Evolutionary conservation across 1,140 invertebrate genomes (phyloP).

Genomic region (Drosophila lowei): DNA sequence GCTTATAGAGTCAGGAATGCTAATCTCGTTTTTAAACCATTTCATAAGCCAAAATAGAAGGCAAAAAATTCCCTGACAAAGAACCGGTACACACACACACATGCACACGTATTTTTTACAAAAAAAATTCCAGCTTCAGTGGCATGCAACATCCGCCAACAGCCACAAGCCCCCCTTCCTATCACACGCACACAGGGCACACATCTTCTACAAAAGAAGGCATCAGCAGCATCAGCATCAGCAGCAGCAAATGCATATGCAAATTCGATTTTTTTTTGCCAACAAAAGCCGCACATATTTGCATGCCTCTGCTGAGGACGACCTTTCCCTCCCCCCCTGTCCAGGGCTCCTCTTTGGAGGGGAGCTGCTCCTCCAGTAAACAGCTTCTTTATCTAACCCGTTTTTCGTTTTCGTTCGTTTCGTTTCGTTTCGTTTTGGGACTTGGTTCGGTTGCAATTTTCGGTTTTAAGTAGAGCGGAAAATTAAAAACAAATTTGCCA

Average conservation of each 20-base stretch:
- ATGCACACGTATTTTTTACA: background rate
- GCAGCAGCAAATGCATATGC: constrained; percentile 65
- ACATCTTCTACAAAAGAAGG: constrained; percentile 35
- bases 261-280: constrained; percentile 65
- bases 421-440: constrained; percentile 17
- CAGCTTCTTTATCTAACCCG: constrained; percentile 73
- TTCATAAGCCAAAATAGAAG: constrained; percentile 37
- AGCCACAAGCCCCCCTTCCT: background rate
- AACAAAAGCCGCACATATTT: constrained; percentile 62
- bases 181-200: constrained; percentile 2
- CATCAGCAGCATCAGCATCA: constrained; percentile 21
- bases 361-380: constrained; percentile 39
- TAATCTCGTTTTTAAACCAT: constrained; percentile 36
- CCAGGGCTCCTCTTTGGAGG: too few relatives aligned
- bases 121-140: constrained; percentile 40
- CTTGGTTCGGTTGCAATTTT: constrained; percentile 48
- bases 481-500: constrained; percentile 78
- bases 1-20: constrained; percentile 7
- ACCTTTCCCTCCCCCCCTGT: too few relatives aligned
- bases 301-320: constrained; percentile 27
- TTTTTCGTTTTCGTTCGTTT: constrained; percentile 13
- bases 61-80: constrained; percentile 39
- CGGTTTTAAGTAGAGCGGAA: constrained; percentile 75
- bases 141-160: constrained; percentile 28
- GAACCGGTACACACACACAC: constrained; percentile 1